phyloP scores from a whole-genome alignment of 2,888 invertebrate species.

The Cephalotes varians region DNA sequence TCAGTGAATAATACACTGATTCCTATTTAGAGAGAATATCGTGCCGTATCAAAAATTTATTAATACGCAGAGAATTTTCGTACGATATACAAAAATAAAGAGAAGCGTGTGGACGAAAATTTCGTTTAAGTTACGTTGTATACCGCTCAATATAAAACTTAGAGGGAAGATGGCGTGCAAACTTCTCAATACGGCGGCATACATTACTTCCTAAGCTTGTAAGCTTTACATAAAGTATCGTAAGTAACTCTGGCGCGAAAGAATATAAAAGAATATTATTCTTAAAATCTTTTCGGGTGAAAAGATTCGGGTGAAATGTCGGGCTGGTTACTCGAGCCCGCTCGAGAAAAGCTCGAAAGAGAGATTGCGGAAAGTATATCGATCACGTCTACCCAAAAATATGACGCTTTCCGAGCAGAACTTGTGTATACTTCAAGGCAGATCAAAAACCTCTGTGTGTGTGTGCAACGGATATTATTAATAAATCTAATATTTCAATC shows the following conservation, averaged over 20 bases:
- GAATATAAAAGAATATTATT: constrained; percentile 34
- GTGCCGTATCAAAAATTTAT: not conserved
- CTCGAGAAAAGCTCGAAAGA: not conserved
- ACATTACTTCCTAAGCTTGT: constrained; percentile 19
- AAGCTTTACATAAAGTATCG: constrained; percentile 31
- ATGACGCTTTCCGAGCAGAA: not conserved
- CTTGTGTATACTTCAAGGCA: not conserved
- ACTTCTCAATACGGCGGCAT: constrained; percentile 15
- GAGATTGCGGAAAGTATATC: constrained; percentile 2
- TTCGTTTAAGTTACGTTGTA: constrained; percentile 21
- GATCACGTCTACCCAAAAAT: not conserved
- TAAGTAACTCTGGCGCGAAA: constrained; percentile 19
- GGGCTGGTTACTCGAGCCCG: not conserved
- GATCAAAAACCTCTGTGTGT: not conserved
- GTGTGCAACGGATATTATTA: not conserved
- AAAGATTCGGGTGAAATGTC: not conserved
- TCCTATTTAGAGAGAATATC: no score
- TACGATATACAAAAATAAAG: not conserved
- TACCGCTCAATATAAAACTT: constrained; percentile 19
- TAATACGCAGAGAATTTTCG: not conserved
- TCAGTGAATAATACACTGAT: no score
- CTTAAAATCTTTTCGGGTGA: not conserved
- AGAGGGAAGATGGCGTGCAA: constrained; percentile 3
- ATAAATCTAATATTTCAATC: constrained; percentile 34
- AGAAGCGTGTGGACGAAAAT: not conserved